Percentiles rank a stretch among this genome's conserved stretches.
Evolutionary conservation across 2,797 vertebrate species (phyloP).

Genomic region (Enoplosus armatus): DNA sequence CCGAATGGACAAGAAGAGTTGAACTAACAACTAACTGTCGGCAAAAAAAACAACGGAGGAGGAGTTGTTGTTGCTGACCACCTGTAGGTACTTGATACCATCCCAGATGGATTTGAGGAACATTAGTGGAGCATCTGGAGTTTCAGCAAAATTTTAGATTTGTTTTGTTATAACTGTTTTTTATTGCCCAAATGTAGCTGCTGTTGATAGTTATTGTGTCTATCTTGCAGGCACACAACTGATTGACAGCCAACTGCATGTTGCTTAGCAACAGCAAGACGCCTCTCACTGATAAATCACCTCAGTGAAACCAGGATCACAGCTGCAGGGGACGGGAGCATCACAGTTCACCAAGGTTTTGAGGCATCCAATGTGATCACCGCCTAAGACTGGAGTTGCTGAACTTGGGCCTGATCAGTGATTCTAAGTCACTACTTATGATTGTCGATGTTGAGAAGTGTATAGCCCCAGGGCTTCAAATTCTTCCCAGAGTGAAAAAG

Average conservation of each 20-base stretch:
- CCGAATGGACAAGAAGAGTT: background rate
- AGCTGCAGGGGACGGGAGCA: background rate
- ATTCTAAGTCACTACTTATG: slow-evolving; percentile 51
- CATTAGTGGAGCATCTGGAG: background rate
- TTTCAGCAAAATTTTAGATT: slow-evolving; percentile 1
- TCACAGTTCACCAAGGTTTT: slow-evolving; percentile 16
- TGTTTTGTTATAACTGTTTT: background rate
- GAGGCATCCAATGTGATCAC: slow-evolving; percentile 30
- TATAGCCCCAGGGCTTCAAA: slow-evolving; percentile 54
- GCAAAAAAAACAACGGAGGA: background rate
- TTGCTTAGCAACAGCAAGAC: slow-evolving; percentile 37
- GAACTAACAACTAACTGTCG: background rate
- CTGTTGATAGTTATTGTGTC: slow-evolving; percentile 18
- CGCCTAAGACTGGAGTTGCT: slow-evolving; percentile 26
- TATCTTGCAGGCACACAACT: background rate
- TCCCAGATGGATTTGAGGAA: background rate
- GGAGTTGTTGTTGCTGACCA: background rate
- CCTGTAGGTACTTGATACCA: background rate
- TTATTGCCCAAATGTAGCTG: background rate
- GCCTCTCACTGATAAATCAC: too few relatives aligned
- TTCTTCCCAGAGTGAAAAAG: slow-evolving; percentile 49
- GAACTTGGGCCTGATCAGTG: slow-evolving; percentile 49
- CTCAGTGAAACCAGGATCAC: too few relatives aligned
- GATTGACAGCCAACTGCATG: slow-evolving; percentile 27
- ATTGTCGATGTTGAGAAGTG: slow-evolving; percentile 57